Evolutionary conservation across 2,113 vertebrate genomes (phyloP).

Genomic region (Delphinapterus leucas): DNA sequence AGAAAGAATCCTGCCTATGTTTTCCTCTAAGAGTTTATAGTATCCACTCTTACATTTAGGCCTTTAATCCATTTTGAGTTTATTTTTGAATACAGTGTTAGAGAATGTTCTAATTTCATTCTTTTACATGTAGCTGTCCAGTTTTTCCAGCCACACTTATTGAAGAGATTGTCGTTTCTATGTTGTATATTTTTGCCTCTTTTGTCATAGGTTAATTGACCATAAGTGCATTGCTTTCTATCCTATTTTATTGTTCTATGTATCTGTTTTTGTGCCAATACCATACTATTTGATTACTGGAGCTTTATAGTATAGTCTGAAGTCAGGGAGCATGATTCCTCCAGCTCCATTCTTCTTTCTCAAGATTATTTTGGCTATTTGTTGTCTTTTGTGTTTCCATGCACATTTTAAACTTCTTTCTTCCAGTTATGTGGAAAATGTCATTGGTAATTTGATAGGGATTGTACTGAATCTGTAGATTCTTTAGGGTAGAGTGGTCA

Average conservation of each 20-base stretch:
- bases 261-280: neutral
- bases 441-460: neutral
- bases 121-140: too few relatives aligned
- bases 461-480: neutral
- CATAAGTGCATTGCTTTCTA: neutral
- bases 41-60: too few relatives aligned
- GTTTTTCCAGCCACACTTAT: too few relatives aligned
- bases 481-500: neutral
- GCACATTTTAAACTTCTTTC: neutral
- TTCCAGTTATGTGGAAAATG: neutral
- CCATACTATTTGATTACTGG: neutral
- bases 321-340: neutral
- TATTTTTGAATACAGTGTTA: too few relatives aligned
- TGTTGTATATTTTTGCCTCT: neutral
- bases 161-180: too few relatives aligned
- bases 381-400: neutral
- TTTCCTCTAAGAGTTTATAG: too few relatives aligned
- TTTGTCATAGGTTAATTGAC: neutral
- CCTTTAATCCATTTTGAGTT: too few relatives aligned
- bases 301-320: neutral
- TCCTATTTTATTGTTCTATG: neutral
- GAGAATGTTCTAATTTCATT: too few relatives aligned
- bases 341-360: neutral
- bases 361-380: too few relatives aligned
- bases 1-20: too few relatives aligned